A percentile compares a stretch with the other conserved stretches of the same genome.
These are phyloP conservation scores for Aphidius gifuensis DNA, from an alignment of 1,140 invertebrate genomes.

Conservation along the genomic window DNA sequence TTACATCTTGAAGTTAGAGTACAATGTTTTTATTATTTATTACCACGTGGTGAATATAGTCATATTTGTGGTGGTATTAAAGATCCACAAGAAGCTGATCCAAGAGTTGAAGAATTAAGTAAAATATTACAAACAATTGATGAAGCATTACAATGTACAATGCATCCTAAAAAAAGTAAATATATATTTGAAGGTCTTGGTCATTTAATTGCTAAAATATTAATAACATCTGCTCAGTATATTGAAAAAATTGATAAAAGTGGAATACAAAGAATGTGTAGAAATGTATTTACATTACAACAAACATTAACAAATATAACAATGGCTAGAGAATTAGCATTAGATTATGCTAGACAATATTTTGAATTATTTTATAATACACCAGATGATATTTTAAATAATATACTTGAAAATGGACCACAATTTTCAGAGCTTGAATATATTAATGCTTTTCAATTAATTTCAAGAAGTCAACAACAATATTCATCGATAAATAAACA, in stretches of 20 bases:
- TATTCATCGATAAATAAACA: slow-evolving; percentile 54
- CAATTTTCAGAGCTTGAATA: slow-evolving; percentile 84
- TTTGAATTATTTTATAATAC: slow-evolving; percentile 83
- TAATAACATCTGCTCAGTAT: slow-evolving; percentile 79
- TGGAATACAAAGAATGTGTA: slow-evolving; percentile 78
- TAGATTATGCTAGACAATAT: slow-evolving; percentile 87
- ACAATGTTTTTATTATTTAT: slow-evolving; percentile 90
- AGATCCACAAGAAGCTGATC: slow-evolving; percentile 73
- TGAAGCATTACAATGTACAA: slow-evolving; percentile 70
- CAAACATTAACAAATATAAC: slow-evolving; percentile 84
- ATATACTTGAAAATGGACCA: slow-evolving; percentile 76
- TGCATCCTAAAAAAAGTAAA: slow-evolving; percentile 78
- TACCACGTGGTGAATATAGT: slow-evolving; percentile 65
- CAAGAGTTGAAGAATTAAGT: slow-evolving; percentile 76
- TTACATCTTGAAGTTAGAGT: slow-evolving; percentile 91
- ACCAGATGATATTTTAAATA: slow-evolving; percentile 82
- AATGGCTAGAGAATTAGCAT: slow-evolving; percentile 74
- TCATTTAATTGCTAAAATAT: slow-evolving; percentile 79
- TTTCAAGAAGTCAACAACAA: slow-evolving; percentile 60
- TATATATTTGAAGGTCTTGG: slow-evolving; percentile 94
- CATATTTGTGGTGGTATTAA: slow-evolving; percentile 49
- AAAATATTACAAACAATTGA: slow-evolving; percentile 77
- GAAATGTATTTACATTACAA: slow-evolving; percentile 83
- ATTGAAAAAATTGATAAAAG: slow-evolving; percentile 77
- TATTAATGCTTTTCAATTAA: slow-evolving; percentile 77